Conservation (phyloP, 1,140 invertebrate species). For the Diorhabda carinulata region DNA sequence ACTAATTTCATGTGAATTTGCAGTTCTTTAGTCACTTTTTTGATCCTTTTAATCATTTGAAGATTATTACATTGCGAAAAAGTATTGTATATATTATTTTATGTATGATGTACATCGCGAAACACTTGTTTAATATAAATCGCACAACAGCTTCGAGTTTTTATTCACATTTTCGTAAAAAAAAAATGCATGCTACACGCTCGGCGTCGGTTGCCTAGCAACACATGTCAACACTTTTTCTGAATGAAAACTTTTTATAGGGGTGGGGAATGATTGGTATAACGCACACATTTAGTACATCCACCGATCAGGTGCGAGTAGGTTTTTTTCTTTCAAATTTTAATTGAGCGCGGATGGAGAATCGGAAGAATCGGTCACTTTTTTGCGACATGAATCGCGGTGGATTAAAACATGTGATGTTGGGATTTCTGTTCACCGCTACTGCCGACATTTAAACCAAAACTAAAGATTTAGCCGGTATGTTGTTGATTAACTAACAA, state of each 20-base stretch:
- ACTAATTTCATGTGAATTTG: too few species aligned
- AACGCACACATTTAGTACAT: conserved; percentile 29
- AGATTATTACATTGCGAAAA: too few species aligned
- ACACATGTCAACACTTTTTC: conserved; percentile 60
- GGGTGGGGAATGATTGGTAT: conserved; percentile 33
- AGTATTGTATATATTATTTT: too few species aligned
- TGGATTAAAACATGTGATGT: conserved; percentile 8
- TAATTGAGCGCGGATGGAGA: conserved; percentile 4
- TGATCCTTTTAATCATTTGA: too few species aligned
- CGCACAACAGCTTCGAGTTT: neutral
- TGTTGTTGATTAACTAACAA: conserved; percentile 41
- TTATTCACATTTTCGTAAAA: conserved; percentile 26
- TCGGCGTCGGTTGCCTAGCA: conserved; percentile 51
- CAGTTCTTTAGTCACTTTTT: too few species aligned
- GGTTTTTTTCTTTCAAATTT: conserved; percentile 16
- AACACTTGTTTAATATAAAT: neutral
- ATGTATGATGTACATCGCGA: neutral
- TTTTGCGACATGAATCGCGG: neutral
- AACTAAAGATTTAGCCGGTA: conserved; percentile 37
- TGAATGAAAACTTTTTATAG: conserved; percentile 59
- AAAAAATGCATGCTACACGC: conserved; percentile 28
- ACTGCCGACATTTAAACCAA: conserved; percentile 23
- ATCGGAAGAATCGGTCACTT: neutral
- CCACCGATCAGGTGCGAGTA: conserved; percentile 25
- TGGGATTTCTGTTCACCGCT: conserved; percentile 11